Conservation (phyloP, 2,113 vertebrate genomes). For the Gasterosteus aculeatus region DNA sequence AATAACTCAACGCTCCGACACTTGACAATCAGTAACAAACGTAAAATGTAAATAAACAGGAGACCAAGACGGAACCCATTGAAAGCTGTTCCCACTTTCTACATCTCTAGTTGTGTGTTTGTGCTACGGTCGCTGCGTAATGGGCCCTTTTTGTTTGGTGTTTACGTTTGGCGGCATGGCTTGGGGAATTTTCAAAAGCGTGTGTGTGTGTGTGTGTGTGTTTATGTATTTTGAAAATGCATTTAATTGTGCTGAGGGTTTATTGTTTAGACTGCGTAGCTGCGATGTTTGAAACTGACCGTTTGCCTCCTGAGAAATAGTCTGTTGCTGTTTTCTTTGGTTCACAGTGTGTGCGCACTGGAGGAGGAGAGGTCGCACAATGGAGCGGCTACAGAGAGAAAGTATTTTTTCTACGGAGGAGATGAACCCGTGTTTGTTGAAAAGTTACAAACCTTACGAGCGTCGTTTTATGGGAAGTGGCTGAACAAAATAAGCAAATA, state of each 20-base stretch:
- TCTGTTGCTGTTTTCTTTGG: constrained; percentile 26
- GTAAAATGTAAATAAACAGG: constrained; percentile 71
- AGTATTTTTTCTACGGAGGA: background rate
- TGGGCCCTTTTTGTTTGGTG: constrained; percentile 59
- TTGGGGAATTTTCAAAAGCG: constrained; percentile 4
- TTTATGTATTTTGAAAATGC: constrained; percentile 18
- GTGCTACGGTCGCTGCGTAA: constrained; percentile 40
- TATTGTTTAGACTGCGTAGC: too few species aligned
- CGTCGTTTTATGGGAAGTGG: too few species aligned
- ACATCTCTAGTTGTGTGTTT: constrained; percentile 36
- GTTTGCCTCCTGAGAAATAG: constrained; percentile 35
- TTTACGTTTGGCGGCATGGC: constrained; percentile 52
- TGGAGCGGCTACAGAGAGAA: background rate
- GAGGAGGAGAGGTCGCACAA: background rate
- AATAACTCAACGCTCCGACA: constrained; percentile 71
- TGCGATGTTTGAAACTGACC: constrained; percentile 15
- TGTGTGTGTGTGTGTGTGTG: background rate
- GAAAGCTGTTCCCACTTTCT: constrained; percentile 30
- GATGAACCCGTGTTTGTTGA: constrained; percentile 20
- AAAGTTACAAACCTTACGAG: background rate
- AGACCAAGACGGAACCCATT: constrained; percentile 44
- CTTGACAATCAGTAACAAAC: constrained; percentile 68
- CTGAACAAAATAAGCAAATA: background rate
- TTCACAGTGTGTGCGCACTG: background rate
- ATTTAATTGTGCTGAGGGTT: constrained; percentile 1